A percentile compares a stretch with the other conserved stretches of the same genome.
Evolutionary conservation across 2,113 vertebrate genomes (phyloP).

Genomic region (Marcusenius ussheri): DNA sequence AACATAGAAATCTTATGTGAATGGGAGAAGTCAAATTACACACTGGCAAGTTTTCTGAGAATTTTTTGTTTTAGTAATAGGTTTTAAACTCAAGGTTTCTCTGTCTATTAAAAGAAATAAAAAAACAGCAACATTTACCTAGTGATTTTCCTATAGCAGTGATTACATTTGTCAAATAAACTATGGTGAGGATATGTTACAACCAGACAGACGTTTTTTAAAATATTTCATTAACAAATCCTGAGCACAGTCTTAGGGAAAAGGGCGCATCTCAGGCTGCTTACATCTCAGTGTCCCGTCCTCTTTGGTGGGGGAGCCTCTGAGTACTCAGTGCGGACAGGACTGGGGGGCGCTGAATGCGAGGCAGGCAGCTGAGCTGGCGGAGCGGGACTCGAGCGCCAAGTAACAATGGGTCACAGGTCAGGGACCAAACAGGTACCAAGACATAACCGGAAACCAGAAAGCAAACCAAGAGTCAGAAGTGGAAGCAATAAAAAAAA

Average conservation of each 20-base stretch:
- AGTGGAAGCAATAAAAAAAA: not conserved
- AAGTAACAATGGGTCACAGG: not conserved
- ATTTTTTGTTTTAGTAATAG: not conserved
- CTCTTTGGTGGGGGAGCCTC: not conserved
- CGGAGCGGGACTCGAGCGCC: not conserved
- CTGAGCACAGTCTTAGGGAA: not conserved
- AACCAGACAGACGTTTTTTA: not conserved
- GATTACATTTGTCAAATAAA: not conserved
- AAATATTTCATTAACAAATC: not conserved
- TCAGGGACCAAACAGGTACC: not conserved
- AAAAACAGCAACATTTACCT: not conserved
- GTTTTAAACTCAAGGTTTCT: not conserved
- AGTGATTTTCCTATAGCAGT: not conserved
- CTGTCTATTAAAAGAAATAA: not conserved
- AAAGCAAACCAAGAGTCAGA: not conserved
- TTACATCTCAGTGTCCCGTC: not conserved
- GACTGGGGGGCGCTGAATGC: not conserved
- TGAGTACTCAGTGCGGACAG: not conserved
- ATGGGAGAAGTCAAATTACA: not conserved
- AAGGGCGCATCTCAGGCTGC: not conserved
- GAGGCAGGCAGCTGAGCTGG: not conserved
- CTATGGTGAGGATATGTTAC: not conserved
- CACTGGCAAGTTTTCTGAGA: not conserved
- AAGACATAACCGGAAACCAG: not conserved
- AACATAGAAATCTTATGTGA: not conserved